Base-by-base conservation (phyloP, 1,140 invertebrate genomes). In the Nephila pilipes region DNA sequence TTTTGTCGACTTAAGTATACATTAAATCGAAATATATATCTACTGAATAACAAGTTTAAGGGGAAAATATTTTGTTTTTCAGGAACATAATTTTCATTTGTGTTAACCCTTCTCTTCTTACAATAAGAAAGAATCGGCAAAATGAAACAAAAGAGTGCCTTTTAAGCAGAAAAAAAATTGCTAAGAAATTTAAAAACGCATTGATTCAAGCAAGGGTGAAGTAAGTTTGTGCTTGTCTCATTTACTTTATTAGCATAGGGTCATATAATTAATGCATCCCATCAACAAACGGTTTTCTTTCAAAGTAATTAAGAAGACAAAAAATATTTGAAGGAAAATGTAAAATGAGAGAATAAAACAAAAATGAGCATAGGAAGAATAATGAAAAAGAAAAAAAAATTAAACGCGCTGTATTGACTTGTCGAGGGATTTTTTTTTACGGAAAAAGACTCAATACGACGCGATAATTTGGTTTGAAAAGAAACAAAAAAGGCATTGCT, bases 231-330 rank as follows among this genome's bases (percentile, higher is more conserved):
- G 32, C 29, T 75, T 75, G 69, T 75, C 69, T 18, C 69, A 75
- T 75, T 75, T 75, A 36, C 80, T 81, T 55, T 81, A 54, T 81
- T 81, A 81, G 80, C 22, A 81, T 81, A 54, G 20, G 80, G 46
- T 81, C 80, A 81, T 81, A 81, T 81, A 81, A 81, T 81, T 81
- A 81, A 81, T 81, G 80, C 46, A 81, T 81, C 80, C 18, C 80
- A 81, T 81, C 80, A 81, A 81, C 80, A 81, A 81, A 81, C 46
- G 46, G 80, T 81, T 54, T 81, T 81, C 80, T 81, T 81, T 81
- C 80, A 54, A 81, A 81, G 80, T 81, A 81, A 81, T 81, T 81
- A 81, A 81, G 38, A 81, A 14, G 4, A 22, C 0, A 55, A 81
- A 81, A 81, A 81, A 75, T 16, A 46, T 81, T 14, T 12, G 38